phyloP scores from a whole-genome alignment of 2,113 vertebrate species.

The Myrmecobius fasciatus region DNA sequence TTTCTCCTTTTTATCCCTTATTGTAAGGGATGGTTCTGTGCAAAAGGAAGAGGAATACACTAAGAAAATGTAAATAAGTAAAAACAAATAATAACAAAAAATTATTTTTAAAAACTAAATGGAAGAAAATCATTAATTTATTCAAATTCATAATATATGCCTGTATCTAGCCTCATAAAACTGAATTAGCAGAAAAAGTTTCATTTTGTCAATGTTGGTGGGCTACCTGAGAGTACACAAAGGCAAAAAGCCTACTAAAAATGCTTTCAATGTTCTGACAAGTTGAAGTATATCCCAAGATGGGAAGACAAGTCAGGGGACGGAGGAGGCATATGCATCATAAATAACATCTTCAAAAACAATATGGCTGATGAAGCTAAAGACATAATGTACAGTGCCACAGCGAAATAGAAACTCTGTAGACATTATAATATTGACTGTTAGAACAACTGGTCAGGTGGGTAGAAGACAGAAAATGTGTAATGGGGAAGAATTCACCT shows the following conservation, averaged over 20 bases:
- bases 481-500: background rate
- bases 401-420: background rate
- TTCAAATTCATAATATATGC: background rate
- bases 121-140: background rate
- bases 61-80: background rate
- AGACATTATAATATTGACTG: background rate
- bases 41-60: background rate
- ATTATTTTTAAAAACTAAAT: background rate
- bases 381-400: background rate
- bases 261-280: too few relatives aligned
- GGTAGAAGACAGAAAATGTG: background rate
- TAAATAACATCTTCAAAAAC: background rate
- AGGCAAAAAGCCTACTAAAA: background rate
- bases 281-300: too few relatives aligned
- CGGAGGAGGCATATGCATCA: background rate
- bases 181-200: background rate
- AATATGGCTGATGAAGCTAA: background rate
- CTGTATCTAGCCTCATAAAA: background rate
- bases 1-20: background rate
- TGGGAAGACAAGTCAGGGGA: background rate
- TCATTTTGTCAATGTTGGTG: background rate
- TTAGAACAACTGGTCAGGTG: background rate
- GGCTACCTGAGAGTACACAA: background rate
- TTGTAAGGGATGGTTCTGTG: background rate
- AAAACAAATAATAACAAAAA: background rate